Percentiles rank a stretch among this genome's conserved stretches.
These are phyloP conservation scores for Erynnis tages DNA, from an alignment of 2,888 invertebrate species.

Conservation along the genomic window DNA sequence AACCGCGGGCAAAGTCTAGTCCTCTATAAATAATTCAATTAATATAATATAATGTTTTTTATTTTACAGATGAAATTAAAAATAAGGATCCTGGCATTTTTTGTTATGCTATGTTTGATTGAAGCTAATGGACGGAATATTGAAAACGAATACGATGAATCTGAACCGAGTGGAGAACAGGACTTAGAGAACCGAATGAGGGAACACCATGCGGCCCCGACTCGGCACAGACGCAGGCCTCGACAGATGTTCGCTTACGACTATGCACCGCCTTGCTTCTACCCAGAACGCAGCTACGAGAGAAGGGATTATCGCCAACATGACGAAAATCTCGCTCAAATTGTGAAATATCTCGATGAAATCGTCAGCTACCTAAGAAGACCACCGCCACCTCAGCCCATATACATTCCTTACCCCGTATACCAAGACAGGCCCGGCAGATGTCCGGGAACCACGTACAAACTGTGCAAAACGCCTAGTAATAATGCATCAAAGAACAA, in stretches of 20 bases:
- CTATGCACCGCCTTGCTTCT: conserved; percentile 41
- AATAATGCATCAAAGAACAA: neutral
- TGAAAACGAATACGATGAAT: conserved; percentile 41
- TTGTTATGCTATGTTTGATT: conserved; percentile 43
- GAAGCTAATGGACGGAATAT: conserved; percentile 48
- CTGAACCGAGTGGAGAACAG: conserved; percentile 33
- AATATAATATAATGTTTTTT: conserved; percentile 23
- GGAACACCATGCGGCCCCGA: conserved; percentile 40
- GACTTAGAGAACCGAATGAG: conserved; percentile 34
- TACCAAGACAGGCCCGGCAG: conserved; percentile 43
- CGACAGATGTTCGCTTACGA: conserved; percentile 52
- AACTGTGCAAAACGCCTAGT: neutral
- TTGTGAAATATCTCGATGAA: conserved; percentile 57
- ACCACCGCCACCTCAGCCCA: conserved; percentile 52
- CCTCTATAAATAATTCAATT: no score
- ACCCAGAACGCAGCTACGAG: conserved; percentile 45
- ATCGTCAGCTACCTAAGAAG: conserved; percentile 48
- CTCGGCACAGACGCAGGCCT: conserved; percentile 52
- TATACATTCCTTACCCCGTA: conserved; percentile 58
- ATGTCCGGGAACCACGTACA: neutral
- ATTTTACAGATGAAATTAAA: conserved; percentile 61
- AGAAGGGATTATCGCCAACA: conserved; percentile 48
- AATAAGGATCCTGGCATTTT: conserved; percentile 40
- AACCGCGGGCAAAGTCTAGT: no score
- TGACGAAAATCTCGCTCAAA: conserved; percentile 51